These are phyloP conservation scores for Drymonia ruficornis DNA, from an alignment of 2,888 invertebrate species.

Conservation along the genomic window DNA sequence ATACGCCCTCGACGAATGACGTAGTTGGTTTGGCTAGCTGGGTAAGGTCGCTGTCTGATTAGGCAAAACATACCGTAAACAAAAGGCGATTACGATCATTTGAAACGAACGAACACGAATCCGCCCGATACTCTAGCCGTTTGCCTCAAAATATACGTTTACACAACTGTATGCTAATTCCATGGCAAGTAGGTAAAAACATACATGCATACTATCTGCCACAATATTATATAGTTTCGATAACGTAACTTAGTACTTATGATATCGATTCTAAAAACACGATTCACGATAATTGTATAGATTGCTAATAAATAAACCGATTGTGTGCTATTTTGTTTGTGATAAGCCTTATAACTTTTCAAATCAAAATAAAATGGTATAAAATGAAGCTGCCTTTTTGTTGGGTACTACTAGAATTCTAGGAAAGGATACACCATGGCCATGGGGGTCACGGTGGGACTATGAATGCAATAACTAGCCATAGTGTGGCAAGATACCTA, in stretches of 20 bases:
- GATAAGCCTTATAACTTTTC: too few relatives aligned
- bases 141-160: neutral
- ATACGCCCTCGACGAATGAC: conserved; percentile 3
- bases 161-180: conserved; percentile 1
- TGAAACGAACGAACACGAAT: conserved; percentile 1
- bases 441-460: too few relatives aligned
- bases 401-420: too few relatives aligned
- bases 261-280: neutral
- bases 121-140: neutral
- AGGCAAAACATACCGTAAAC: conserved; percentile 7
- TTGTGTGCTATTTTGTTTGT: too few relatives aligned
- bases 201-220: neutral
- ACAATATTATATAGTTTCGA: neutral
- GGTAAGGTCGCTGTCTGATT: conserved; percentile 13
- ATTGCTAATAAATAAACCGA: too few relatives aligned
- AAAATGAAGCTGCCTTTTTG: too few relatives aligned
- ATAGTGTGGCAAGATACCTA: too few relatives aligned
- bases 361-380: too few relatives aligned
- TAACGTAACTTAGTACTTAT: neutral
- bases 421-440: too few relatives aligned
- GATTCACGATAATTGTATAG: neutral
- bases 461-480: too few relatives aligned
- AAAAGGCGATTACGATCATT: conserved; percentile 13
- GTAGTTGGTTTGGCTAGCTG: neutral
- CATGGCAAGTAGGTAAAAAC: neutral